Conservation (phyloP, 1,140 invertebrate species). For the Eufriesea mexicana region DNA sequence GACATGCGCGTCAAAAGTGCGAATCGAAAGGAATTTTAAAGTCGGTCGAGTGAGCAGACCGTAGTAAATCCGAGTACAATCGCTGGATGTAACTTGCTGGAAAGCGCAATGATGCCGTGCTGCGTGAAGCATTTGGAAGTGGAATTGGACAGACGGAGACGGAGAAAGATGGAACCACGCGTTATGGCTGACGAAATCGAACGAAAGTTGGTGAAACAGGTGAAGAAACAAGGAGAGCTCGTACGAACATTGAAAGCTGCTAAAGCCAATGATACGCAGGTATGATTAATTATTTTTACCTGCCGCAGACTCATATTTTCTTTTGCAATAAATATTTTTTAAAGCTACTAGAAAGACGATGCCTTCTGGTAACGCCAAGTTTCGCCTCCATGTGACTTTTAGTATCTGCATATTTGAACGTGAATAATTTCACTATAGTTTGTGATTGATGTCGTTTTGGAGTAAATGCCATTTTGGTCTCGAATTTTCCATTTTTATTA, state of each 20-base stretch:
- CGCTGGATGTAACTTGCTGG: constrained; percentile 13
- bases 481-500: neutral
- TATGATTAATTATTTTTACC: constrained; percentile 73
- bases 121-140: constrained; percentile 34
- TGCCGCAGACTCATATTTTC: neutral
- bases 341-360: neutral
- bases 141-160: neutral
- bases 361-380: neutral
- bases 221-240: constrained; percentile 91
- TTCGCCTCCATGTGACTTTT: neutral
- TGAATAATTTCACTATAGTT: neutral
- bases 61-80: neutral
- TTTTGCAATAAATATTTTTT: neutral
- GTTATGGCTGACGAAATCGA: constrained; percentile 79
- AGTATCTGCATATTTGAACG: neutral
- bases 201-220: constrained; percentile 85
- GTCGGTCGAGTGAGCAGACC: neutral
- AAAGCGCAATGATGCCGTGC: constrained; percentile 16
- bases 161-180: constrained; percentile 34
- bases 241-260: constrained; percentile 91
- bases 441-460: too few relatives aligned
- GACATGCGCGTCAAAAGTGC: neutral
- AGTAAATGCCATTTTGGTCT: too few relatives aligned
- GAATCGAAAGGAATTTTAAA: neutral
- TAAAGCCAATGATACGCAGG: constrained; percentile 89